These are phyloP conservation scores for Galagoides demidoff DNA, from an alignment of 2,797 vertebrate genomes.

Conservation along the genomic window DNA sequence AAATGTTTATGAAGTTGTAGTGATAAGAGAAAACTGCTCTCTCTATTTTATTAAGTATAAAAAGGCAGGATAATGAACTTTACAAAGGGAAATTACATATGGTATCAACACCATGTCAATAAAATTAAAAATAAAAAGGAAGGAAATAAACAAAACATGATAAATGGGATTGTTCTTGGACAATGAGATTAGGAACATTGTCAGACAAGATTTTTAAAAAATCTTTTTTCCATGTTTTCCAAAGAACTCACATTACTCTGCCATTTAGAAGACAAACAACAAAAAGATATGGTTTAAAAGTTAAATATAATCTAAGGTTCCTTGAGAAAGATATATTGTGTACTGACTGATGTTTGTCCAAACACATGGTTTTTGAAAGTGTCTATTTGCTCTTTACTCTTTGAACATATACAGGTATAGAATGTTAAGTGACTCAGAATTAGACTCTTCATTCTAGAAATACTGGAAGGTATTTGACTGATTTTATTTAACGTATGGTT, in stretches of 20 bases:
- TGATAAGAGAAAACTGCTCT: conserved; percentile 32
- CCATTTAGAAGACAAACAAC: neutral
- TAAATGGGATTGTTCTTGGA: neutral
- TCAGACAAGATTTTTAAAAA: conserved; percentile 17
- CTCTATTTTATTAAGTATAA: neutral
- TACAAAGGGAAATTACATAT: neutral
- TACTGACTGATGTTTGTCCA: neutral
- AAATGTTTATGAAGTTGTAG: conserved; percentile 15
- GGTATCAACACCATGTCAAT: neutral
- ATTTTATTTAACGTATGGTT: neutral
- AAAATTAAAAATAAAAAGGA: conserved; percentile 16
- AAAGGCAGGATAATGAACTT: neutral
- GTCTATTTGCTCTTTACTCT: conserved; percentile 8
- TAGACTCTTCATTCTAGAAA: conserved; percentile 44
- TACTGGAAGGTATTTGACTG: neutral
- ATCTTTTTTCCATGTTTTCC: neutral
- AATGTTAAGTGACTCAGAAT: conserved; percentile 25
- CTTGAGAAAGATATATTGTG: neutral
- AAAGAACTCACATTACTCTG: neutral
- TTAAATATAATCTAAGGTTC: neutral
- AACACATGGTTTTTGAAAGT: neutral
- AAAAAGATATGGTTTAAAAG: conserved; percentile 19
- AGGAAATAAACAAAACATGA: conserved; percentile 16
- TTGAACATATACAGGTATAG: conserved; percentile 21
- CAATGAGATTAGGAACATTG: neutral